phyloP scores from a whole-genome alignment of 2,113 vertebrate species.

The Tychaedon coryphoeus region DNA sequence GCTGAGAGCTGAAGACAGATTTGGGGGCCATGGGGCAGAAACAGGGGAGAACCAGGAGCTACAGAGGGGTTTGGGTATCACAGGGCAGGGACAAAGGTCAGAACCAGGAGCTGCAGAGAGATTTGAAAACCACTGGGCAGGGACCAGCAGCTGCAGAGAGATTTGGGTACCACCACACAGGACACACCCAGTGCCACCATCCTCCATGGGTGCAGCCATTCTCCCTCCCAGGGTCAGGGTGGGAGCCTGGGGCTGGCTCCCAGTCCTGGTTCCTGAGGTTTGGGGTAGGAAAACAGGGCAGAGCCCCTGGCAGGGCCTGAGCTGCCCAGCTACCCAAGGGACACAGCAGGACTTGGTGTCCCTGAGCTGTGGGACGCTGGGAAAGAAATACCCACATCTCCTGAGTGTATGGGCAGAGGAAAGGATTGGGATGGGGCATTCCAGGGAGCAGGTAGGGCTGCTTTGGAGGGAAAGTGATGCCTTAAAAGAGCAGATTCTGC shows the following conservation, averaged over 20 bases:
- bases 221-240: neutral
- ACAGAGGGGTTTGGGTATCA: no score
- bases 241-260: neutral
- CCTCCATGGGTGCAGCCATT: neutral
- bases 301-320: neutral
- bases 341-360: neutral
- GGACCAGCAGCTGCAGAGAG: no score
- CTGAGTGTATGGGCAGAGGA: no score
- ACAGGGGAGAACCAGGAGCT: no score
- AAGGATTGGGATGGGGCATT: neutral
- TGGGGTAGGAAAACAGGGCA: neutral
- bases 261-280: neutral
- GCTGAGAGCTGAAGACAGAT: neutral
- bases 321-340: neutral
- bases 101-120: neutral
- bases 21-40: neutral
- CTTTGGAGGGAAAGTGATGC: neutral
- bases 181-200: neutral
- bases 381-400: neutral
- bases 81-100: no score
- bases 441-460: neutral
- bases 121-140: fast-evolving
- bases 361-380: neutral
- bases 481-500: fast-evolving
- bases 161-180: neutral